These are phyloP conservation scores for Drosophila lini DNA, from an alignment of 1,140 invertebrate genomes.

Conservation along the genomic window DNA sequence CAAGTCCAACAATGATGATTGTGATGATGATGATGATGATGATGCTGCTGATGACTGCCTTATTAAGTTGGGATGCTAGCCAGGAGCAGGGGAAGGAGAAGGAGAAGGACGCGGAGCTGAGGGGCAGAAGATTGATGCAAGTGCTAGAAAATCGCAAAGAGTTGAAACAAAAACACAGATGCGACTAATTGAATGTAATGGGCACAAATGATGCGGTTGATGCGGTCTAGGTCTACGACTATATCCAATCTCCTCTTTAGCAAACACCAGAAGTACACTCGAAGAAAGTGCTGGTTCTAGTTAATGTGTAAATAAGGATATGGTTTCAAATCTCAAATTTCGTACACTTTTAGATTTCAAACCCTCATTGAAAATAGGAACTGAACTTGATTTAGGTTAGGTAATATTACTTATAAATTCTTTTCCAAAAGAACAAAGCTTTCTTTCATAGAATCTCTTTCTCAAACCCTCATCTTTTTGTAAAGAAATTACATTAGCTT, in stretches of 20 bases:
- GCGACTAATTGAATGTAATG: constrained; percentile 80
- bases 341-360: background rate
- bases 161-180: constrained; percentile 63
- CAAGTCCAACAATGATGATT: constrained; percentile 38
- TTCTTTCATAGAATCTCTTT: background rate
- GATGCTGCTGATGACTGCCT: constrained; percentile 52
- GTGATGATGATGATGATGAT: constrained; percentile 45
- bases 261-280: constrained; percentile 12
- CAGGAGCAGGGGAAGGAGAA: background rate
- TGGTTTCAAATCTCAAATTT: background rate
- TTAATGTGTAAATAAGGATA: background rate
- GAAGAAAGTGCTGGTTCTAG: background rate
- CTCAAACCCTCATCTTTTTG: background rate
- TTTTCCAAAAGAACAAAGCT: background rate
- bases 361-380: background rate
- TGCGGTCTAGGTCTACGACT: constrained; percentile 36
- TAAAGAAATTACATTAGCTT: background rate
- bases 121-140: constrained; percentile 36
- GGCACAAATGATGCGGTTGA: constrained; percentile 74
- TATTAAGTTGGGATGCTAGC: constrained; percentile 54
- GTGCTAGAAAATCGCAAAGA: constrained; percentile 73
- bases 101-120: background rate
- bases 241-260: constrained; percentile 9
- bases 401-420: background rate
- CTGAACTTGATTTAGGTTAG: background rate